A percentile compares a stretch with the other conserved stretches of the same genome.
Evolutionary conservation across 2,797 vertebrate species (phyloP).

Genomic region (Ptychadena robeensis): DNA sequence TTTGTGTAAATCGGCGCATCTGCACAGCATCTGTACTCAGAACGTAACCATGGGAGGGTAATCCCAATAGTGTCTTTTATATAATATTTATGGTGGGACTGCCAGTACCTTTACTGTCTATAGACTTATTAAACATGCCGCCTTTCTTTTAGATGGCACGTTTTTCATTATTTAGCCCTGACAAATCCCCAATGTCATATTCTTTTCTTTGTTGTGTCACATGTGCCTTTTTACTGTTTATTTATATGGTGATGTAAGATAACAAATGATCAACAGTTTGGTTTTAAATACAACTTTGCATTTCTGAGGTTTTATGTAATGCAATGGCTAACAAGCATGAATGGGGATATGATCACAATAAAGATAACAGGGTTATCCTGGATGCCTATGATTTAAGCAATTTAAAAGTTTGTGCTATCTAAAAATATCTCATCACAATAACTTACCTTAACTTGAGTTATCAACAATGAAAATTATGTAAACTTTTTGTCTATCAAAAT

Average conservation of each 20-base stretch:
- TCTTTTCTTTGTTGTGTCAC: not conserved
- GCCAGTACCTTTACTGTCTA: not conserved
- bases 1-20: not conserved
- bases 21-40: slow-evolving; percentile 13
- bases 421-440: too few species aligned
- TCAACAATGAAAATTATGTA: too few species aligned
- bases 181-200: not conserved
- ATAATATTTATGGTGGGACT: slow-evolving; percentile 12
- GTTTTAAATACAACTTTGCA: not conserved
- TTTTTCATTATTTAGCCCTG: not conserved
- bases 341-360: too few species aligned
- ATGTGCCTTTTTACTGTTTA: not conserved
- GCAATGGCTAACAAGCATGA: not conserved
- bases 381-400: too few species aligned
- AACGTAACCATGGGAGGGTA: slow-evolving; percentile 1
- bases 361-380: too few species aligned
- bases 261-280: not conserved
- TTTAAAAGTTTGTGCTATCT: too few species aligned
- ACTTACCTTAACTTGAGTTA: too few species aligned
- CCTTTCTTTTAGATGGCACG: not conserved
- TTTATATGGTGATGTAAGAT: not conserved
- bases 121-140: not conserved
- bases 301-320: not conserved
- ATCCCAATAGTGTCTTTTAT: slow-evolving; percentile 1
- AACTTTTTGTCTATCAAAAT: too few species aligned